Evolutionary conservation across 2,113 vertebrate species (phyloP), one percentile per base, ranked within the genome.

Genomic region (Tragelaphus imberbis): DNA sequence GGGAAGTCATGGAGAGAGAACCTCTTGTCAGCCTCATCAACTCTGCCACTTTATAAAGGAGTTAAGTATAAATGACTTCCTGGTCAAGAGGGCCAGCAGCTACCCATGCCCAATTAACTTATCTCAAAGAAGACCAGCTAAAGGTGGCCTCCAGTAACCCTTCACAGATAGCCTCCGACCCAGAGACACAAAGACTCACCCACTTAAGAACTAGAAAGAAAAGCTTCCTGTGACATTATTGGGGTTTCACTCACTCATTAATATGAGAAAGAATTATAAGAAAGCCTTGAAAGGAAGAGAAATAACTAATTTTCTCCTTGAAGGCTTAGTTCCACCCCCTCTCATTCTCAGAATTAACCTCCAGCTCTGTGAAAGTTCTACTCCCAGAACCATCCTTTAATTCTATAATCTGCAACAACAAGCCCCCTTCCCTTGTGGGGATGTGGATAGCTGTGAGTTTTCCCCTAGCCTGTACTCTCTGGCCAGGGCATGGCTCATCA

Each of bases 181-280:
- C 11, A 61, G 17, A n/a, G 28, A 88, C 36, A 55, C 40, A 89
- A 80, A 93, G 56, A 28, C 33, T 75, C 33, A 75, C 61, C 58
- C 40, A 82, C 27, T 79, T 93, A 81, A 93, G 23, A 88, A 79
- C 75, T 96, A 40, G 53, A 94, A 94, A 91, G 82, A 81, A 77
- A 71, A 90, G 55, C 44, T 84, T 90, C 44, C 71, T 92, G 3
- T 92, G 55, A 36, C 49, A n/a, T 53, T 85, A 8, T 55, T 81
- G 17, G 65, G 71, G 10, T 33, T 94, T 75, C 49, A 75, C 25
- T 47, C 11, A 63, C 8, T 2, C 17, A 8, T 77, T 88, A 95
- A 55, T 16, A 1, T 65, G 49, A 68, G 36, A 89, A 91, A 95
- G 28, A 85, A 91, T 79, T 93, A 2, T 51, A 81, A 75, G 12